These are phyloP conservation scores for Carapus acus DNA, from an alignment of 2,797 vertebrate genomes.

Conservation along the genomic window DNA sequence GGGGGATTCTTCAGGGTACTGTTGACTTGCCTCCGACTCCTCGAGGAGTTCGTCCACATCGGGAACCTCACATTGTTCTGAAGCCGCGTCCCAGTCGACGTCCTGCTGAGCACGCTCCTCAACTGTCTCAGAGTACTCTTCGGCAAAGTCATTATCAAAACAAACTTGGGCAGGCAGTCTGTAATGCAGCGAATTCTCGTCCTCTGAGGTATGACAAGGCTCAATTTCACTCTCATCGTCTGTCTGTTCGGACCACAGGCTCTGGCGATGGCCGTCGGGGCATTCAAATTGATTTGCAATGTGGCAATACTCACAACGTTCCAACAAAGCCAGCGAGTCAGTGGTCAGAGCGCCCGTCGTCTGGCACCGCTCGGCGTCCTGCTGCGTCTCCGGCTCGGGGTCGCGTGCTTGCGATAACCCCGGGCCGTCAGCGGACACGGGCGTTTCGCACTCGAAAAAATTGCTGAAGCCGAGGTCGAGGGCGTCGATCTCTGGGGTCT, in stretches of 20 bases:
- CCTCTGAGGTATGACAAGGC: conserved; percentile 25
- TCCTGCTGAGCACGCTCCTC: conserved; percentile 21
- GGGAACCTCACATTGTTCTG: conserved; percentile 8
- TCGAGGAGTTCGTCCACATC: conserved; percentile 1
- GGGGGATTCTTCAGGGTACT: conserved; percentile 15
- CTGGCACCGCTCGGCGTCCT: conserved; percentile 48
- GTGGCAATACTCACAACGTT: conserved; percentile 37
- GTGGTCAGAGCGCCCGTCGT: conserved; percentile 8
- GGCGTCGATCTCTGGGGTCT: conserved; percentile 50
- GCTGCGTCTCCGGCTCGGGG: conserved; percentile 52
- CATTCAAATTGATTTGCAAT: conserved; percentile 22
- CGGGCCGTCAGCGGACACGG: conserved; percentile 18
- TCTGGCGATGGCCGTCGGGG: conserved; percentile 25
- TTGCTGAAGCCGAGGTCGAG: conserved; percentile 37
- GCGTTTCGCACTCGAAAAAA: conserved; percentile 39
- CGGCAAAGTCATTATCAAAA: conserved; percentile 26
- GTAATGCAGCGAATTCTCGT: conserved; percentile 6
- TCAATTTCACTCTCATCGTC: conserved; percentile 17
- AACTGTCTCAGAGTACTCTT: conserved; percentile 5
- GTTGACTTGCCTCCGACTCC: conserved; percentile 18
- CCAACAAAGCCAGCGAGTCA: conserved; percentile 37
- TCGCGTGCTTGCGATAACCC: conserved; percentile 38
- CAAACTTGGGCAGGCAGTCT: conserved; percentile 1
- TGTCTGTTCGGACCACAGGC: conserved; percentile 13
- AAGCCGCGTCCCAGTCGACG: background rate